A percentile compares a stretch with the other conserved stretches of the same genome.
Evolutionary conservation across 92 coral and sea anemone species (phyloP).

Genomic region (Scolanthus callimorphus): DNA sequence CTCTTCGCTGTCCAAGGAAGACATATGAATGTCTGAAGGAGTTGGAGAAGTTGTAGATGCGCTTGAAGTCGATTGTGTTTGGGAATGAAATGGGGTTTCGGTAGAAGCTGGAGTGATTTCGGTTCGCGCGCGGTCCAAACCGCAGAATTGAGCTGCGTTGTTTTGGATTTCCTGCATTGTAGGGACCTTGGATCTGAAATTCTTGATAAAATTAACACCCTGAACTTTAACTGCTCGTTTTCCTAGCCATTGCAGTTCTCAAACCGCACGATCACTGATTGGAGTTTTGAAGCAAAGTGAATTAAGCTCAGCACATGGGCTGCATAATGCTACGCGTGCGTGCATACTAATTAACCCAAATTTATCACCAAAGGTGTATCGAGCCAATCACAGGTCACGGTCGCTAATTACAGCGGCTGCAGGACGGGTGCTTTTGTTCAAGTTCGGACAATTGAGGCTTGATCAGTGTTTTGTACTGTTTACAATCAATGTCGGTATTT

Average conservation of each 20-base stretch:
- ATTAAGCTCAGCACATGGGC: constrained; percentile 55
- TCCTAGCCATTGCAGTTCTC: not conserved
- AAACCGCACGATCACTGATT: not conserved
- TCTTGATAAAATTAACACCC: not conserved
- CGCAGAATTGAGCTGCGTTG: not conserved
- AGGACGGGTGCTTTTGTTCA: constrained; percentile 14
- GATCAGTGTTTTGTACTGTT: no score
- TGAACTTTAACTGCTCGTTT: not conserved
- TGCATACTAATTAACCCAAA: constrained; percentile 28
- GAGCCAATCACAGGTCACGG: constrained; percentile 19
- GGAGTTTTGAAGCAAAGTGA: not conserved
- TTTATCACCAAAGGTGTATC: constrained; percentile 26
- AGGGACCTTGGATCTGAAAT: not conserved
- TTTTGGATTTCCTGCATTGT: not conserved
- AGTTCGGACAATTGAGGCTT: constrained; percentile 4
- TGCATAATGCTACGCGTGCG: constrained; percentile 55
- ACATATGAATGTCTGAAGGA: constrained; percentile 35
- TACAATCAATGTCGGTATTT: no score
- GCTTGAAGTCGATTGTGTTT: constrained; percentile 7
- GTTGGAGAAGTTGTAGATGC: constrained; percentile 14
- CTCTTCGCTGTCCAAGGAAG: constrained; percentile 43
- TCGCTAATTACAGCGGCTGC: constrained; percentile 4
- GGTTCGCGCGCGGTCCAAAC: not conserved
- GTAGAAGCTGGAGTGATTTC: constrained; percentile 11
- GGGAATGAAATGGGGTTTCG: constrained; percentile 8